Conservation (phyloP, 2,113 vertebrate species). For the Chamaea fasciata region DNA sequence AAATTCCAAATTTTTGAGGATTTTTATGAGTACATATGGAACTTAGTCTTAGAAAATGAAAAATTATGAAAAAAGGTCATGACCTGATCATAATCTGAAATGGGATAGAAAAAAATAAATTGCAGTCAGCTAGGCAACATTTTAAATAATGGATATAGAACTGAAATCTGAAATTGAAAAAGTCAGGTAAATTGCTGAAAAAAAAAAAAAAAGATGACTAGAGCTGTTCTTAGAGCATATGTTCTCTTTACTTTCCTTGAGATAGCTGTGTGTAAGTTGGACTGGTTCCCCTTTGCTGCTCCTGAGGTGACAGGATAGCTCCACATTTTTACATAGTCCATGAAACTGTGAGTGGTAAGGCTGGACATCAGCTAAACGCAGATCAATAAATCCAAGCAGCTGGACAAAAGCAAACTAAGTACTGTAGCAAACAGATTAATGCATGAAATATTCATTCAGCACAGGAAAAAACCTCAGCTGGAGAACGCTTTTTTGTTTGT, state of each 20-base stretch:
- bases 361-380: neutral
- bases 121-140: neutral
- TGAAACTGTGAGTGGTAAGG: neutral
- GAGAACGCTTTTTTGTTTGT: neutral
- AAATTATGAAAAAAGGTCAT: neutral
- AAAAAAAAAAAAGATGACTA: neutral
- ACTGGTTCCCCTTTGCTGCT: neutral
- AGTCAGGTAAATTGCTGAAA: neutral
- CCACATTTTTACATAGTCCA: accelerated
- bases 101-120: neutral
- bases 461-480: neutral
- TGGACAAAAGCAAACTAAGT: neutral
- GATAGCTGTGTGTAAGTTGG: neutral
- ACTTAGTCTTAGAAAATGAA: neutral
- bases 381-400: neutral
- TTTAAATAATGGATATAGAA: neutral
- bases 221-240: neutral
- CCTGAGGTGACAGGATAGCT: neutral
- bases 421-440: neutral
- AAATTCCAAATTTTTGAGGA: neutral
- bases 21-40: neutral
- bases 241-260: neutral
- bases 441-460: neutral
- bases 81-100: neutral
- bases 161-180: neutral